phyloP scores from a whole-genome alignment of 2,888 invertebrate genomes.

The Iphiclides podalirius region DNA sequence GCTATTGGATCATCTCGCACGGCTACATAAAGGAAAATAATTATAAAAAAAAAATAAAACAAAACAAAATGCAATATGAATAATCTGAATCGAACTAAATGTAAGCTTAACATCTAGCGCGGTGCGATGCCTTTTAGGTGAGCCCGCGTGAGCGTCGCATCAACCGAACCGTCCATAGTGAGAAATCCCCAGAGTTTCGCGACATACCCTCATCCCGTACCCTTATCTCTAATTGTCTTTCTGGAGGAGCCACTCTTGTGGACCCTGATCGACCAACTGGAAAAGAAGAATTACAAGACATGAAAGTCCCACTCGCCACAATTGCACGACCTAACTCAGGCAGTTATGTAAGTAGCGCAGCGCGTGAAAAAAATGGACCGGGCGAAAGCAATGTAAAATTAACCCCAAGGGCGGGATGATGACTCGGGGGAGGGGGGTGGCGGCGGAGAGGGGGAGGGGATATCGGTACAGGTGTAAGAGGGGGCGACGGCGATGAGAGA shows the following conservation, averaged over 20 bases:
- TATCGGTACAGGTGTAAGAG: too few relatives aligned
- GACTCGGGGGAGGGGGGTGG: slow-evolving; percentile 36
- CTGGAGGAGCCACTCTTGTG: slow-evolving; percentile 80
- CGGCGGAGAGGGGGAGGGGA: slow-evolving; percentile 30
- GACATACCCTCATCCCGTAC: slow-evolving; percentile 73
- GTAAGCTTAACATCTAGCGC: slow-evolving; percentile 73
- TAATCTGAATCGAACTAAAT: slow-evolving; percentile 60
- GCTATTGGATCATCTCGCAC: slow-evolving; percentile 68
- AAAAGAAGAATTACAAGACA: slow-evolving; percentile 78
- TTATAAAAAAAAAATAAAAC: slow-evolving; percentile 18
- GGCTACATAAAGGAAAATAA: slow-evolving; percentile 39
- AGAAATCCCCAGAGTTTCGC: slow-evolving; percentile 75
- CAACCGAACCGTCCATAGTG: slow-evolving; percentile 76
- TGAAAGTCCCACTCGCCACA: slow-evolving; percentile 76
- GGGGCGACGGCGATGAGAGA: slow-evolving; percentile 64
- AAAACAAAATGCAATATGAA: slow-evolving; percentile 56
- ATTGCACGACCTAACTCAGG: slow-evolving; percentile 50
- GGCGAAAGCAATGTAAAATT: slow-evolving; percentile 68
- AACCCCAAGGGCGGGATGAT: slow-evolving; percentile 66
- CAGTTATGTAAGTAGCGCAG: slow-evolving; percentile 73
- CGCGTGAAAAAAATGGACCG: slow-evolving; percentile 71
- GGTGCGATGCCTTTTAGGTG: slow-evolving; percentile 79
- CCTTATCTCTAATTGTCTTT: slow-evolving; percentile 78
- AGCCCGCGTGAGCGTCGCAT: slow-evolving; percentile 68
- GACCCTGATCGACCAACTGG: slow-evolving; percentile 80